Evolutionary conservation across 2,797 vertebrate genomes (phyloP).

Genomic region (Tamandua tetradactyla): DNA sequence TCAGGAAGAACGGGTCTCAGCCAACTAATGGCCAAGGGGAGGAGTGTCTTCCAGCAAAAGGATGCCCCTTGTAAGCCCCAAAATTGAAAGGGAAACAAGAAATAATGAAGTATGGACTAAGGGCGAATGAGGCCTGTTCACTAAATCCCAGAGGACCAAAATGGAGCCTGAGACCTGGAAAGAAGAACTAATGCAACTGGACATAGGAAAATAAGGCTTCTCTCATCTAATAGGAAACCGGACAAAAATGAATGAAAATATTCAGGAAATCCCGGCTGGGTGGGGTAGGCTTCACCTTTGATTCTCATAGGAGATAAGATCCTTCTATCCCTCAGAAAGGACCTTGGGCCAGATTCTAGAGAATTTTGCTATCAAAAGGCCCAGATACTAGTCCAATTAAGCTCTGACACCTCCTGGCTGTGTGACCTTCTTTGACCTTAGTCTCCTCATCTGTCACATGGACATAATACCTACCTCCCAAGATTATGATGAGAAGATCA

Average conservation of each 20-base stretch:
- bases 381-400: background rate
- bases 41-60: background rate
- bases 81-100: background rate
- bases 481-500: background rate
- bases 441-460: background rate
- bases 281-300: background rate
- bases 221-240: background rate
- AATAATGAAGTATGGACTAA: background rate
- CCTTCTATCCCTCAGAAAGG: background rate
- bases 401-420: background rate
- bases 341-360: background rate
- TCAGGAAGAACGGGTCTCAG: background rate
- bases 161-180: too few relatives aligned
- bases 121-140: background rate
- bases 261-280: background rate
- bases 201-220: background rate
- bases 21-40: background rate
- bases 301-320: background rate
- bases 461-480: background rate
- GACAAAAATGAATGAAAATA: fast-evolving
- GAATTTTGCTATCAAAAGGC: background rate
- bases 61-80: background rate
- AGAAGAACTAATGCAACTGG: too few relatives aligned
- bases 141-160: background rate
- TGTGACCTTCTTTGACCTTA: background rate